These are phyloP conservation scores for Phataginus tricuspis DNA, from an alignment of 2,797 vertebrate species.

Conservation along the genomic window DNA sequence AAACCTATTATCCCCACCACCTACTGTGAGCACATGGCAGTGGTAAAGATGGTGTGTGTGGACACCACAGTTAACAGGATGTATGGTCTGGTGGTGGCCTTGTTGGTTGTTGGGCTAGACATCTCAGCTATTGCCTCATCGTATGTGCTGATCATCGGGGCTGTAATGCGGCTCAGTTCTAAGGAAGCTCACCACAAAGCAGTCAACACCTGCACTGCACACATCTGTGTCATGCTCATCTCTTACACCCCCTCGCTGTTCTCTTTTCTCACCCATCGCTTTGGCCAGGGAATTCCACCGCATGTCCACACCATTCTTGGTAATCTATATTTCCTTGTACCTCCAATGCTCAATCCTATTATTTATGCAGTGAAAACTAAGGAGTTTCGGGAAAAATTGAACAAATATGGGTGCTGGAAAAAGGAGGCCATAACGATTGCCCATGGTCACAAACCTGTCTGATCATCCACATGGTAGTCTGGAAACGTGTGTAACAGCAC, in stretches of 20 bases:
- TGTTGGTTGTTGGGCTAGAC: conserved; percentile 67
- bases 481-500: background rate
- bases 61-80: conserved; percentile 68
- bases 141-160: conserved; percentile 72
- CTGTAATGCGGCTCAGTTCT: conserved; percentile 71
- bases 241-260: conserved; percentile 76
- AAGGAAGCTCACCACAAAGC: conserved; percentile 76
- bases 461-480: background rate
- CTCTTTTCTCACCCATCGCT: conserved; percentile 76
- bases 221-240: conserved; percentile 77
- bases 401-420: conserved; percentile 36
- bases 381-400: conserved; percentile 72
- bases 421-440: background rate
- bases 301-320: conserved; percentile 77
- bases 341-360: conserved; percentile 79
- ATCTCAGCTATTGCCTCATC: conserved; percentile 75
- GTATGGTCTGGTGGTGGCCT: conserved; percentile 75
- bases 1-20: conserved; percentile 65
- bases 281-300: conserved; percentile 60
- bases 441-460: conserved; percentile 41
- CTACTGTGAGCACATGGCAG: conserved; percentile 80
- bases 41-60: conserved; percentile 78
- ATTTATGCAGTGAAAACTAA: conserved; percentile 79
- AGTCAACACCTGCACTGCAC: conserved; percentile 78
- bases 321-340: conserved; percentile 78